Conservation (phyloP, 2,113 vertebrate genomes). For the Pontoporia blainvillei region DNA sequence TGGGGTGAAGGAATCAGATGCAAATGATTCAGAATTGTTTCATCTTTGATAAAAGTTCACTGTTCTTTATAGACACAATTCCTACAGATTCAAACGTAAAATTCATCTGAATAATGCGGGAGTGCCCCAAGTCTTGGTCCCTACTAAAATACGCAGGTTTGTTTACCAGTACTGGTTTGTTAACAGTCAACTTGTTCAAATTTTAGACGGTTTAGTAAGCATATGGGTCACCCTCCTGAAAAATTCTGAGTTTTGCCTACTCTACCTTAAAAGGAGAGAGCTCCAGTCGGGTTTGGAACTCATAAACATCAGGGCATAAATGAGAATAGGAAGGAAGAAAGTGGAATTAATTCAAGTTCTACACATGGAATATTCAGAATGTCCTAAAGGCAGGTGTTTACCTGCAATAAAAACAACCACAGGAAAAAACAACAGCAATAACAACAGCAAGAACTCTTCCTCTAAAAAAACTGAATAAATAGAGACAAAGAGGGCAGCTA, state of each 20-base stretch:
- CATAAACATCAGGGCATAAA: neutral
- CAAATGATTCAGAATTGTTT: neutral
- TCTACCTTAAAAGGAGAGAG: neutral
- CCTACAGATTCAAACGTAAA: neutral
- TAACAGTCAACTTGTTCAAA: neutral
- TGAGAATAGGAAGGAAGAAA: neutral
- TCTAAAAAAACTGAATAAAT: neutral
- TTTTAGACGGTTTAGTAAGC: neutral
- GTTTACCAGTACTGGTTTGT: neutral
- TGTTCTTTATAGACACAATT: neutral
- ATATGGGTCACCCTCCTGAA: neutral
- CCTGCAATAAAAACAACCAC: neutral
- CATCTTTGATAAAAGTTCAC: neutral
- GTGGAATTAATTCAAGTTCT: neutral
- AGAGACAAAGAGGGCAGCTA: neutral
- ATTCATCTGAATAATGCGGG: neutral
- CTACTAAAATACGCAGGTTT: neutral
- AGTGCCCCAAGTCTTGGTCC: neutral
- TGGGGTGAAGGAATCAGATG: neutral
- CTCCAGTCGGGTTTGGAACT: neutral
- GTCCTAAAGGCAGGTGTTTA: neutral
- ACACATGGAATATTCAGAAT: neutral
- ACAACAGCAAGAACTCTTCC: neutral
- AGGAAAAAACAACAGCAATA: neutral
- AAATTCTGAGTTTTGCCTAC: constrained; percentile 2